These are phyloP conservation scores for Temnothorax nylanderi DNA, from an alignment of 1,140 invertebrate genomes.

Conservation along the genomic window DNA sequence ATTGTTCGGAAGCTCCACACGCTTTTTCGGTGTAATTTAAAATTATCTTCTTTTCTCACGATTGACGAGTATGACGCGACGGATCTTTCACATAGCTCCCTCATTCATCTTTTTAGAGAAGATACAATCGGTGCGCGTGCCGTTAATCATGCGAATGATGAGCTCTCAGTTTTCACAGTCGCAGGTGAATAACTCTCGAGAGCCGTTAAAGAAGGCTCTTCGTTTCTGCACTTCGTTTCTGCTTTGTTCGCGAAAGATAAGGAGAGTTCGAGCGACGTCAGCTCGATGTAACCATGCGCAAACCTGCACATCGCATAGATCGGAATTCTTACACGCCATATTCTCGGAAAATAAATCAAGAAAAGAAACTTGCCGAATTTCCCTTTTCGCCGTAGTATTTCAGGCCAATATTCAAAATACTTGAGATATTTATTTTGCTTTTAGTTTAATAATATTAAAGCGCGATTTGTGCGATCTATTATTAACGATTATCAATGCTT, in stretches of 20 bases:
- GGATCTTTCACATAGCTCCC: neutral
- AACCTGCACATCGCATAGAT: neutral
- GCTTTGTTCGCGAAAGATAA: slow-evolving; percentile 52
- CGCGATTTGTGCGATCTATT: neutral
- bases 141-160: slow-evolving; percentile 57
- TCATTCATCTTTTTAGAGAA: slow-evolving; percentile 23
- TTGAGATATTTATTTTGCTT: neutral
- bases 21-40: neutral
- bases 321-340: neutral
- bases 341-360: neutral
- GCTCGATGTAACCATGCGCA: neutral
- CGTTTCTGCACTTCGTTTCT: slow-evolving; percentile 6
- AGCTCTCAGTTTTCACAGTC: slow-evolving; percentile 55
- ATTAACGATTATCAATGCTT: neutral
- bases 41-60: neutral
- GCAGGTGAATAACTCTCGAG: slow-evolving; percentile 55
- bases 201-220: slow-evolving; percentile 36
- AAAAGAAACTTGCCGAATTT: neutral
- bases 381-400: neutral
- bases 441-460: neutral
- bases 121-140: slow-evolving; percentile 48
- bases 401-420: neutral
- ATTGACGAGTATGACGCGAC: too few relatives aligned
- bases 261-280: slow-evolving; percentile 20
- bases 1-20: neutral